Evolutionary conservation across 2,113 vertebrate genomes (phyloP).

Genomic region (Artemisiospiza belli): DNA sequence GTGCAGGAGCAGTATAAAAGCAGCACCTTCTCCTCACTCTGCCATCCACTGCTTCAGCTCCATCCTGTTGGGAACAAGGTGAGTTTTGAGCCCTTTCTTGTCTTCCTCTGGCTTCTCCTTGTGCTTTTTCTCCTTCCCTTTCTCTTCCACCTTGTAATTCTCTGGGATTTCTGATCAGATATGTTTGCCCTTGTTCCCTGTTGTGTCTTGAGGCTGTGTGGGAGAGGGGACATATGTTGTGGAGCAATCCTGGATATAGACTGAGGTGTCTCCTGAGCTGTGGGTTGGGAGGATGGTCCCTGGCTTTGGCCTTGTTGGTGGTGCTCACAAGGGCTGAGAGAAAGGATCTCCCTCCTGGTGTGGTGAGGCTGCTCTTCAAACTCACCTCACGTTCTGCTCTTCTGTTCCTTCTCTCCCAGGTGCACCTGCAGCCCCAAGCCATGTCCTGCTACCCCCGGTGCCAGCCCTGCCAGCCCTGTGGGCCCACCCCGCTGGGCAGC

Average conservation of each 20-base stretch:
- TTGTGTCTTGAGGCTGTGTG: neutral
- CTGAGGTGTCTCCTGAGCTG: too few species aligned
- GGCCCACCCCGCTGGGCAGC: too few species aligned
- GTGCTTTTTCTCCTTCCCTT: fast-evolving
- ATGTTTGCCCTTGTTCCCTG: too few species aligned
- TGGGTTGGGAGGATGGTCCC: neutral
- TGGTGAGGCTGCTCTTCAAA: too few species aligned
- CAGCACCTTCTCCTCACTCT: neutral
- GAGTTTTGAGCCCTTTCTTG: neutral
- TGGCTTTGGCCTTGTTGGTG: neutral
- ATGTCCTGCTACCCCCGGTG: too few species aligned
- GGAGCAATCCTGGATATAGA: neutral
- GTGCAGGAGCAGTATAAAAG: neutral
- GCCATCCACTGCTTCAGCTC: neutral
- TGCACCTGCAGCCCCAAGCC: too few species aligned
- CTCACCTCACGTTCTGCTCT: too few species aligned
- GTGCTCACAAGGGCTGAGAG: neutral
- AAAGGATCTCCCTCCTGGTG: neutral
- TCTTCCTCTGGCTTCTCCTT: neutral
- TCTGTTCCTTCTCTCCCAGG: too few species aligned
- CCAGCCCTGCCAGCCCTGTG: too few species aligned
- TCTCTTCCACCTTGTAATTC: neutral
- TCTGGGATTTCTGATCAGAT: neutral
- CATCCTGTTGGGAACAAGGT: neutral
- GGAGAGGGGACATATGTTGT: neutral